Evolutionary conservation across 2,113 vertebrate genomes (phyloP).

Genomic region (Fregetta grallaria): DNA sequence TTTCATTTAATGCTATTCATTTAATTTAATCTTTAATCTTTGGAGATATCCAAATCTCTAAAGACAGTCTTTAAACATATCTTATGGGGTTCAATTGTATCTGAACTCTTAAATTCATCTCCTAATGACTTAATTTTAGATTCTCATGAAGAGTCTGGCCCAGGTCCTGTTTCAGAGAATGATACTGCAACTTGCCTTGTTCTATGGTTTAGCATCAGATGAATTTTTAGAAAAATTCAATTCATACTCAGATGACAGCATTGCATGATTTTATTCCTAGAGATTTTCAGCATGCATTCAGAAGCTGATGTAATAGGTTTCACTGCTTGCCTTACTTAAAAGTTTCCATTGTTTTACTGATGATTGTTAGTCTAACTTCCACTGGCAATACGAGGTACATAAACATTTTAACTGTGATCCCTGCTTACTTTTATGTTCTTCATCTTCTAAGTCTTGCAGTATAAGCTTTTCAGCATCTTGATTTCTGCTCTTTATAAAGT

Average conservation of each 20-base stretch:
- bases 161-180: neutral
- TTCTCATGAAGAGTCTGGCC: neutral
- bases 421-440: constrained; percentile 64
- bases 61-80: neutral
- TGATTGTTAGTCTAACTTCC: neutral
- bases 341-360: neutral
- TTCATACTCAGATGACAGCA: neutral
- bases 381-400: neutral
- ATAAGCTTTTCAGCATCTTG: constrained; percentile 78
- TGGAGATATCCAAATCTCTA: neutral
- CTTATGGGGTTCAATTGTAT: neutral
- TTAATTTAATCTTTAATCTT: no score
- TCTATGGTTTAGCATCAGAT: neutral
- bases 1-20: no score
- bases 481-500: constrained; percentile 75
- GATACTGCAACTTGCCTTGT: neutral
- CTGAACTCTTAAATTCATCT: neutral
- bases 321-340: neutral
- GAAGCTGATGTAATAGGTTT: neutral
- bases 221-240: neutral
- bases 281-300: neutral
- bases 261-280: neutral
- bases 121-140: neutral
- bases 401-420: neutral
- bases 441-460: constrained; percentile 77